Evolutionary conservation across 2,888 invertebrate species (phyloP).

Genomic region (Notodonta ziczac): DNA sequence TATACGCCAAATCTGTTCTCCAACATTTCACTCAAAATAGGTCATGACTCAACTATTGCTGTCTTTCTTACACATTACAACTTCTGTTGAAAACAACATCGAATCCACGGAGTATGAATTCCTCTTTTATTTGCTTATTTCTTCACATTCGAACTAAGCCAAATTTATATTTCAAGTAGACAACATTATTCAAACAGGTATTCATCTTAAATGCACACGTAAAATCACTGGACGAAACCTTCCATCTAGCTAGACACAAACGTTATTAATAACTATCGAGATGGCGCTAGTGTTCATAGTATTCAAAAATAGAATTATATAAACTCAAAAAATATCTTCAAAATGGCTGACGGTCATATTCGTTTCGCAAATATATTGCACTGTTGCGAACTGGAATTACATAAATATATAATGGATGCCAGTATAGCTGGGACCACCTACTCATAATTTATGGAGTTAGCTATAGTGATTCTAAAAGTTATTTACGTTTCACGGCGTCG

Average conservation of each 20-base stretch:
- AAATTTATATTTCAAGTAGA: background rate
- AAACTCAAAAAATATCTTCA: background rate
- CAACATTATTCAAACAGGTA: slow-evolving; percentile 1
- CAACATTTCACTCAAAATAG: background rate
- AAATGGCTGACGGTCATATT: background rate
- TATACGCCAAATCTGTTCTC: background rate
- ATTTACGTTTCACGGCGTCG: slow-evolving; percentile 5
- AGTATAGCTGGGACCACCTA: background rate
- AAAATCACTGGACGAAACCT: slow-evolving; percentile 11
- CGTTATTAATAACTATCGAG: background rate
- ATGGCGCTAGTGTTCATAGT: slow-evolving; percentile 5
- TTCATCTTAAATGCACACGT: slow-evolving; percentile 34
- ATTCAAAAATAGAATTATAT: background rate
- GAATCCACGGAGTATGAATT: background rate
- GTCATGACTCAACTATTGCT: background rate
- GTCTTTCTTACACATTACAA: background rate
- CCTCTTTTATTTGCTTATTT: background rate
- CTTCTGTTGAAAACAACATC: background rate
- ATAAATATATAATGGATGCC: slow-evolving; percentile 3
- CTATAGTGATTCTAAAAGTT: slow-evolving; percentile 2
- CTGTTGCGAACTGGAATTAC: slow-evolving; percentile 1
- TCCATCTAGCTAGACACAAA: background rate
- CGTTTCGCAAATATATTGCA: background rate
- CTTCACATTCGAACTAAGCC: background rate
- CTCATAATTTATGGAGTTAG: slow-evolving; percentile 5